Base-by-base conservation (phyloP, 2,113 vertebrate species). In the Vulpes ferrilata region DNA sequence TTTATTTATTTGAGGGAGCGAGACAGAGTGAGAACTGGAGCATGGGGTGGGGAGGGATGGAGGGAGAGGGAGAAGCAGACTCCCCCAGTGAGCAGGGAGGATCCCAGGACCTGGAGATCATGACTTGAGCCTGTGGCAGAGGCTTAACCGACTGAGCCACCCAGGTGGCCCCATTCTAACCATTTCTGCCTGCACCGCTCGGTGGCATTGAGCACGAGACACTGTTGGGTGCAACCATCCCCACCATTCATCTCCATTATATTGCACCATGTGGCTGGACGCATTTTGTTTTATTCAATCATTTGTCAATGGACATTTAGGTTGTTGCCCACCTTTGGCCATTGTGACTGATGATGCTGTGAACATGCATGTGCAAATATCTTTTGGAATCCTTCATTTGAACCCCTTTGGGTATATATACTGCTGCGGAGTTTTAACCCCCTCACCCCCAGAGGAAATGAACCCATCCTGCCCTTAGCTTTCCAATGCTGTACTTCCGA, bases 211-310 rank as follows among this genome's bases (percentile, higher is more conserved):
- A 13, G 27, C 11, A 8, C 62, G 19, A 4, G 22, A 4, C n/a
- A 7, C 2, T 35, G 43, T 62, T 25, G 25, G 9, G 32, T n/a
- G 60, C 38, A 35, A 73, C 10, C 7, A 0, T 20, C 57, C 5
- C 7, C n/a, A 5, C 48, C 1, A 22, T 20, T 43, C 9, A 11
- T 3, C 15, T 55, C 19, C 80, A 64, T 57, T 64, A 35, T 85
- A 35, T 12, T 81, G 51, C 12, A 7, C 2, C 2, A 3, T 2
- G 0, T 15, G 27, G 13, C 23, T 6, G 35, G 35, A 27, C 51
- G 8, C 2, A 0, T 80, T 12, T 38, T 62, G 38, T 6, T 22
- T 22, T 12, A 51, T 38, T 6, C 43, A 15, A 17, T 22, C 20
- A 25, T 88, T 11, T 11, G 16, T 19, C 0, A 1, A 17, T 10